These are phyloP conservation scores for Rattus norvegicus DNA, from an alignment of 2,113 vertebrate genomes.

Conservation along the genomic window GRCr8 NC_086031.1:85589501-85590000, in stretches of 20 bases:
- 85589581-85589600: neutral
- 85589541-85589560: neutral
- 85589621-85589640: neutral
- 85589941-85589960: too few species aligned
- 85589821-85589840: neutral
- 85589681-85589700: neutral
- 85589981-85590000: slow-evolving; percentile 27
- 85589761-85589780: neutral
- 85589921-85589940: too few species aligned
- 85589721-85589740: neutral
- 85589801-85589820: neutral
- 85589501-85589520: neutral
- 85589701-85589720: neutral
- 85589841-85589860: neutral
- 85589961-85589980: too few species aligned
- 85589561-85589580: neutral
- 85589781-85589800: neutral
- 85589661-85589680: neutral
- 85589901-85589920: too few species aligned
- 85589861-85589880: slow-evolving; percentile 15
- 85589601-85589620: neutral
- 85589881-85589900: too few species aligned
- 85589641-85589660: neutral
- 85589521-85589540: neutral
- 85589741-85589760: neutral